Conservation (phyloP, 2,113 vertebrate species). For the Felis catus region F.catus_Fca126_mat1.0 CM031417.1:36756501-36757000, state of each 20-base stretch:
- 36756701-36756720: background rate
- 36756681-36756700: background rate
- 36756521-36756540: no score
- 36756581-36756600: no score
- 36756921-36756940: background rate
- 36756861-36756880: background rate
- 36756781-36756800: background rate
- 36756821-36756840: background rate
- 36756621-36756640: background rate
- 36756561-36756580: no score
- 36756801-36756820: background rate
- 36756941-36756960: background rate
- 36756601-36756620: background rate
- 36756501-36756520: no score
- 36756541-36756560: no score
- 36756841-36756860: background rate
- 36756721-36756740: background rate
- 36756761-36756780: background rate
- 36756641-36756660: background rate
- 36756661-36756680: background rate
- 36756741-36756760: background rate
- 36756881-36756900: background rate
- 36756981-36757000: rapidly evolving
- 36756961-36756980: background rate
- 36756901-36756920: background rate